These are phyloP conservation scores for Calephelis virginiensis DNA, from an alignment of 1,140 invertebrate genomes.

Conservation along the genomic window DNA sequence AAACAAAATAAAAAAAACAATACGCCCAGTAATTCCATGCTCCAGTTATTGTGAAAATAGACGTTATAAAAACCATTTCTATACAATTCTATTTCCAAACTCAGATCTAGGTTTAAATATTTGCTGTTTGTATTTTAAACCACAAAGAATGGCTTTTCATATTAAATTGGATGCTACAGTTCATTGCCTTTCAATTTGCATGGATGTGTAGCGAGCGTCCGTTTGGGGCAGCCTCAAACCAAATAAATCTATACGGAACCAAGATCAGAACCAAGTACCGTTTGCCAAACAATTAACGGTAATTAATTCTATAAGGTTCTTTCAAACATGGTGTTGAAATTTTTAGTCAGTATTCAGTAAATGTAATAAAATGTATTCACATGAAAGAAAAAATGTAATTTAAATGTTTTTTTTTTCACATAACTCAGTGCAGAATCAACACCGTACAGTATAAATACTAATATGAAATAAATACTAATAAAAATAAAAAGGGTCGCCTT, in stretches of 20 bases:
- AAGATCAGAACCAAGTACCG: conserved; percentile 15
- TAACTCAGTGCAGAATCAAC: too few species aligned
- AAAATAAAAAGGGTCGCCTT: too few species aligned
- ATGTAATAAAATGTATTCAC: too few species aligned
- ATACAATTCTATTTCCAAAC: not conserved
- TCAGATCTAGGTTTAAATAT: not conserved
- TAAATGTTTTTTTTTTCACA: too few species aligned
- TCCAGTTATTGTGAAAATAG: conserved; percentile 8
- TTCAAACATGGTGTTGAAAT: too few species aligned
- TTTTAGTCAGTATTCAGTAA: too few species aligned
- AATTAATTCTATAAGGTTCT: not conserved
- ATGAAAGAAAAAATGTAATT: too few species aligned
- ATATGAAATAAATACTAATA: too few species aligned
- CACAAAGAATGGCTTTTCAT: conserved; percentile 52
- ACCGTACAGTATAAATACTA: too few species aligned
- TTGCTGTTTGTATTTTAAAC: conserved; percentile 11
- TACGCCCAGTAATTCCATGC: not conserved
- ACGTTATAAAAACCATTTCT: not conserved
- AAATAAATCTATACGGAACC: conserved; percentile 44
- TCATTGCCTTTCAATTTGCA: conserved; percentile 78
- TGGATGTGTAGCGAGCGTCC: conserved; percentile 35
- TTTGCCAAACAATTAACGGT: conserved; percentile 13
- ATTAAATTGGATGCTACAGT: conserved; percentile 79
- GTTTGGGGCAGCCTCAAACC: conserved; percentile 39
- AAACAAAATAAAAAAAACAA: not conserved